These are phyloP conservation scores for Alces alces DNA, from an alignment of 2,113 vertebrate genomes.

Conservation along the genomic window DNA sequence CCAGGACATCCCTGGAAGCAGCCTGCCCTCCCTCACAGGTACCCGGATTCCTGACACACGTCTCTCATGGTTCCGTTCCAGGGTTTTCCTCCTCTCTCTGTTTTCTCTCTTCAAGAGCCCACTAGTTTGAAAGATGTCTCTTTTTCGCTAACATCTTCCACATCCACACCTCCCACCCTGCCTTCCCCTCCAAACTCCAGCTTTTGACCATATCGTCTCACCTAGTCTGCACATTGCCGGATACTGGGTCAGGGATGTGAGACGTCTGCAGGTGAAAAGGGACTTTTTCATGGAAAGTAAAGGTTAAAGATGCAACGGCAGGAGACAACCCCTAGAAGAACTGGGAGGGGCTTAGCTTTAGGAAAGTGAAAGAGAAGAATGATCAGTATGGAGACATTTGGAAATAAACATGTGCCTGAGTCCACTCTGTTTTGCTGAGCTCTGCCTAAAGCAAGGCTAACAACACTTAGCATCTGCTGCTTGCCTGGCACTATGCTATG, in stretches of 20 bases:
- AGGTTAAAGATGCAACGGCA: neutral
- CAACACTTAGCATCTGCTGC: neutral
- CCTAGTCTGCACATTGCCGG: neutral
- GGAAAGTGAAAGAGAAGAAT: neutral
- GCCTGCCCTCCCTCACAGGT: neutral
- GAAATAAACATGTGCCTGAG: neutral
- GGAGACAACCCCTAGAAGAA: neutral
- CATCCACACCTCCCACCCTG: neutral
- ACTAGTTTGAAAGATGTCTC: neutral
- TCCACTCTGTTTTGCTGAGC: neutral
- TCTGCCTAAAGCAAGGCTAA: neutral
- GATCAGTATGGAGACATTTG: neutral
- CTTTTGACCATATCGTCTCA: neutral
- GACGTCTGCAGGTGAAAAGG: neutral
- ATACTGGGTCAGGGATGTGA: neutral
- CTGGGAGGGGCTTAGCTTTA: neutral
- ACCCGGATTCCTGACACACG: neutral
- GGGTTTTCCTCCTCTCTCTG: neutral
- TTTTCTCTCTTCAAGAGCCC: neutral
- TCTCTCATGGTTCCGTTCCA: neutral
- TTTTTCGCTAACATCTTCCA: neutral
- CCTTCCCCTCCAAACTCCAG: neutral
- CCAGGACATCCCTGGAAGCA: neutral
- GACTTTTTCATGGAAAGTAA: neutral
- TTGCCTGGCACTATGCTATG: neutral